These are phyloP conservation scores for Strigops habroptila DNA, from an alignment of 2,113 vertebrate species.

Conservation along the genomic window DNA sequence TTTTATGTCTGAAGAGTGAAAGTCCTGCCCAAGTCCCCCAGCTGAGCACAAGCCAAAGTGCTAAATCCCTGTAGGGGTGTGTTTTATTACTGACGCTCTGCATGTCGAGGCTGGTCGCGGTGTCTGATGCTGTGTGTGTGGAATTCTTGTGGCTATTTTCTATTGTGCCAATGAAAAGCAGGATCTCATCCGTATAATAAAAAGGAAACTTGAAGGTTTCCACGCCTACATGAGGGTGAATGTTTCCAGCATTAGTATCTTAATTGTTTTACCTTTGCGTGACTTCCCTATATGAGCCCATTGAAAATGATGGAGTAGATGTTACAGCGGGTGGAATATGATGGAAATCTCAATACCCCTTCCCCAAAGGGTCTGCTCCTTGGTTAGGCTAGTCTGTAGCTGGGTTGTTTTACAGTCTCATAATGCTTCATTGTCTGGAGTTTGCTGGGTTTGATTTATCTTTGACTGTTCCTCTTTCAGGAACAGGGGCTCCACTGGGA, in stretches of 20 bases:
- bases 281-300: neutral
- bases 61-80: conserved; percentile 67
- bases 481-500: neutral
- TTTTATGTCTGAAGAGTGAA: conserved; percentile 69
- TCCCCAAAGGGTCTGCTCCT: neutral
- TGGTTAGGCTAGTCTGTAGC: neutral
- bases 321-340: neutral
- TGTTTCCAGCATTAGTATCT: conserved; percentile 27
- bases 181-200: conserved; percentile 57
- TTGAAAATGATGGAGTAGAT: neutral
- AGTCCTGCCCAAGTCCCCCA: conserved; percentile 72
- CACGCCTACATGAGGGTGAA: conserved; percentile 28
- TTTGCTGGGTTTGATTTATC: neutral
- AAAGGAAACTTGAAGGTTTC: conserved; percentile 65
- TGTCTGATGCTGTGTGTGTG: conserved; percentile 80
- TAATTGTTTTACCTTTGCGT: neutral
- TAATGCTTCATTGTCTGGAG: neutral
- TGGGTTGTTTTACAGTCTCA: neutral
- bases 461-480: neutral
- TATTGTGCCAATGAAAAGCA: conserved; percentile 62
- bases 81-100: conserved; percentile 72
- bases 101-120: conserved; percentile 79
- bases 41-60: conserved; percentile 64
- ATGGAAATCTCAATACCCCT: neutral
- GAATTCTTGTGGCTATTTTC: conserved; percentile 80